phyloP scores from a whole-genome alignment of 1,140 invertebrate species.

The Campodea augens region DNA sequence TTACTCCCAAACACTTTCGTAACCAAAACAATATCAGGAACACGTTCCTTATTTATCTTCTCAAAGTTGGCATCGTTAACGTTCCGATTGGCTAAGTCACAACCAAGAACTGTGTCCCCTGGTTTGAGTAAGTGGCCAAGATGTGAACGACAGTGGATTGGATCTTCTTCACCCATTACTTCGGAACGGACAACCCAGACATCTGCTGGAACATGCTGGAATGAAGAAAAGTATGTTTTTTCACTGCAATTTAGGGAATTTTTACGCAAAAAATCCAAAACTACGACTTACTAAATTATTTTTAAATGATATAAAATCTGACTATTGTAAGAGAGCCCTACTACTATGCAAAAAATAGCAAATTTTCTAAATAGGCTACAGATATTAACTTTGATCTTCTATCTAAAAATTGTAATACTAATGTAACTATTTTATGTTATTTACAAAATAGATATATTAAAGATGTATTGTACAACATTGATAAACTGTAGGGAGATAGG shows the following conservation, averaged over 20 bases:
- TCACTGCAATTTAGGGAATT: neutral
- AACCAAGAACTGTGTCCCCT: constrained; percentile 84
- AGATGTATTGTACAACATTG: too few species aligned
- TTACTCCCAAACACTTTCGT: constrained; percentile 79
- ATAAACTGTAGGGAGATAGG: too few species aligned
- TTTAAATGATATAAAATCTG: too few species aligned
- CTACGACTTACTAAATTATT: too few species aligned
- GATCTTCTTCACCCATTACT: constrained; percentile 68
- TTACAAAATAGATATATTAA: too few species aligned
- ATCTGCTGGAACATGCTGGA: constrained; percentile 72
- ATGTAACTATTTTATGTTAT: too few species aligned
- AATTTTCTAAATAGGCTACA: too few species aligned
- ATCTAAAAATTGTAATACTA: too few species aligned
- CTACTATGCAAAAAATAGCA: too few species aligned
- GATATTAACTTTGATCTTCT: too few species aligned
- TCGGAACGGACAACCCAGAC: constrained; percentile 79
- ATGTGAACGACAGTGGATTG: constrained; percentile 75
- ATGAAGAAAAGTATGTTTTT: constrained; percentile 18
- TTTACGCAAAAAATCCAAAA: too few species aligned
- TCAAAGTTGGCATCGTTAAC: constrained; percentile 79
- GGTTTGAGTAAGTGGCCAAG: constrained; percentile 81
- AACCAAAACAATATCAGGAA: constrained; percentile 83
- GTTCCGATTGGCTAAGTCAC: constrained; percentile 68
- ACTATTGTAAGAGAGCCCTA: too few species aligned
- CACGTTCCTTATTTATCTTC: constrained; percentile 42